These are phyloP conservation scores for Dicyrtoma fusca DNA, from an alignment of 2,888 invertebrate species.

Conservation along the genomic window DNA sequence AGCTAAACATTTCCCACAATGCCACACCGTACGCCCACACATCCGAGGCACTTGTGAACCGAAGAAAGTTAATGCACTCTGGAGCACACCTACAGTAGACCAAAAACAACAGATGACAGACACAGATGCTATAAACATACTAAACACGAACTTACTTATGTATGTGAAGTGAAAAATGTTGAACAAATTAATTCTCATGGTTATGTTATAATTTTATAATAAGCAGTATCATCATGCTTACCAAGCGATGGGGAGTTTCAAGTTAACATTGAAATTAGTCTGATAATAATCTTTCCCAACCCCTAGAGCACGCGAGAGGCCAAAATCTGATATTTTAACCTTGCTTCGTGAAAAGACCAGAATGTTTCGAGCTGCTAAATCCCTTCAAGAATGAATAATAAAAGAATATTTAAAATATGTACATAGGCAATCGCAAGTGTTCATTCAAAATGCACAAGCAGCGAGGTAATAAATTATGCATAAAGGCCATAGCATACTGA, in stretches of 20 bases:
- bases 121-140: no score
- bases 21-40: slow-evolving; percentile 98
- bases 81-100: slow-evolving; percentile 81
- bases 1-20: slow-evolving; percentile 99
- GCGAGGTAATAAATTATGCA: no score
- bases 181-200: no score
- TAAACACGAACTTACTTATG: not conserved
- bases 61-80: slow-evolving; percentile 92
- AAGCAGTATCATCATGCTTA: slow-evolving; percentile 58
- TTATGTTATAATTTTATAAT: not conserved
- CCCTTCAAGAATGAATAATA: slow-evolving; percentile 65
- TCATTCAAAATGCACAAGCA: no score
- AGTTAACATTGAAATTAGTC: slow-evolving; percentile 95
- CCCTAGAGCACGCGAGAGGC: slow-evolving; percentile 90
- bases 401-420: no score
- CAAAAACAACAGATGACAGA: slow-evolving; percentile 30
- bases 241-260: slow-evolving; percentile 98
- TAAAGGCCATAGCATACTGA: no score
- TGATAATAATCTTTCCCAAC: slow-evolving; percentile 99
- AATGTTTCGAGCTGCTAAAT: slow-evolving; percentile 96
- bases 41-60: slow-evolving; percentile 95
- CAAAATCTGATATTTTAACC: slow-evolving; percentile 98
- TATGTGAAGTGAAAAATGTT: not conserved
- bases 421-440: no score
- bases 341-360: slow-evolving; percentile 94